Conservation (phyloP, 2,113 vertebrate species). For the Zosterops pallidus region DNA sequence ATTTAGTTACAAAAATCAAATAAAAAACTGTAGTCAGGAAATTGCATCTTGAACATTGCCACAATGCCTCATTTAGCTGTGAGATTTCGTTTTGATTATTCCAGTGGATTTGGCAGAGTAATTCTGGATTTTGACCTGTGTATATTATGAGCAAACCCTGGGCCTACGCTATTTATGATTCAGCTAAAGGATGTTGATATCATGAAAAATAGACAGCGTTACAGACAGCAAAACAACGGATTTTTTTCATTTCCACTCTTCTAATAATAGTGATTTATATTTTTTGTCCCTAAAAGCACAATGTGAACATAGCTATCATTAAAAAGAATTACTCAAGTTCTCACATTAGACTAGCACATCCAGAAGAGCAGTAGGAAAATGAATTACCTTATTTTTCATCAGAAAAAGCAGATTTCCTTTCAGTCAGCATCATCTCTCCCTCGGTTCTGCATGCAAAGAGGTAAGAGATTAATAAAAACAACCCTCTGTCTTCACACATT, state of each 20-base stretch:
- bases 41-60: neutral
- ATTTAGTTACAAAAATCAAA: neutral
- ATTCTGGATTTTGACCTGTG: neutral
- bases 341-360: neutral
- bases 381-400: slow-evolving; percentile 77
- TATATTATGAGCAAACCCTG: neutral
- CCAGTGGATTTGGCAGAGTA: neutral
- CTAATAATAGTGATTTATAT: neutral
- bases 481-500: slow-evolving; percentile 58
- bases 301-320: neutral
- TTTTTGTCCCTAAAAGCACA: slow-evolving; percentile 9
- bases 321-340: neutral
- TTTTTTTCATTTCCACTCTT: neutral
- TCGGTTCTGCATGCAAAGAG: slow-evolving; percentile 70
- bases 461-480: slow-evolving; percentile 68
- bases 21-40: neutral
- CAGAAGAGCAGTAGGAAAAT: slow-evolving; percentile 13
- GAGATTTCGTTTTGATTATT: neutral
- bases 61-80: neutral
- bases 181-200: neutral
- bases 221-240: neutral
- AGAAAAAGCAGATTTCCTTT: slow-evolving; percentile 71
- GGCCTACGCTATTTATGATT: neutral
- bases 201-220: neutral
- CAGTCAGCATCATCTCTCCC: slow-evolving; percentile 75